Evolutionary conservation across 1,140 invertebrate species (phyloP), one percentile per base, ranked within the genome.

Genomic region (Cepaea nemoralis): DNA sequence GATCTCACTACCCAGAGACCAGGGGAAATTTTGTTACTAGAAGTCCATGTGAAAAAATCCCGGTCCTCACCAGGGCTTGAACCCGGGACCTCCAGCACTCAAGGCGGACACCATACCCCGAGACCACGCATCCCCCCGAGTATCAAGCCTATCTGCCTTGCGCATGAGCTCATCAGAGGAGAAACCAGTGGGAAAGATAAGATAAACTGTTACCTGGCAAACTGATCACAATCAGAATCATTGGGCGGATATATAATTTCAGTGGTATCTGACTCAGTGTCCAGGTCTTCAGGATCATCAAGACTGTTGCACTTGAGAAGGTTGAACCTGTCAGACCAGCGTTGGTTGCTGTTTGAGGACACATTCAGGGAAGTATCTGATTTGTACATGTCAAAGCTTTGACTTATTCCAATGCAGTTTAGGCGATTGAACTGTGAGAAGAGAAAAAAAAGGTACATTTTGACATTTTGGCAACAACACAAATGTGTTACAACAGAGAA

Each of bases 241-340:
- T 83, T 87, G n/a, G 86, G 85, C 16, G 87, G 88, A 45, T 88
- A 89, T 69, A 88, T 89, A 70, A 89, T 83, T 69, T 89, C 86
- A 16, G 85, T 83, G 24, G 85, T 84, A 31, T 86, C 84, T 0
- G 83, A 80, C 35, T 81, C 79, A 1, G 77, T 81, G 24, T 86
- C 87, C 39, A 75, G 77, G 14, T 88, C 87, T 81, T 88, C 86
- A 40, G 73, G 77, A 74, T 89, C 88, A 74, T 87, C 85, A 37
- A 84, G 35, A 48, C 82, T 80, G 77, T 48, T 45, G 40, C 69
- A n/a, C 24, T 55, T 69, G 70, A 33, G 33, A 39, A 33, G 22
- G 69, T 37, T 45, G 73, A 71, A 80, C 19, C 45, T 39, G 8
- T 80, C 78, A 31, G 59, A 63, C 67, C 14, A n/a, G 24, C n/a